Base-by-base conservation (phyloP, 2,888 invertebrate genomes). In the Crocallis elinguaria region DNA sequence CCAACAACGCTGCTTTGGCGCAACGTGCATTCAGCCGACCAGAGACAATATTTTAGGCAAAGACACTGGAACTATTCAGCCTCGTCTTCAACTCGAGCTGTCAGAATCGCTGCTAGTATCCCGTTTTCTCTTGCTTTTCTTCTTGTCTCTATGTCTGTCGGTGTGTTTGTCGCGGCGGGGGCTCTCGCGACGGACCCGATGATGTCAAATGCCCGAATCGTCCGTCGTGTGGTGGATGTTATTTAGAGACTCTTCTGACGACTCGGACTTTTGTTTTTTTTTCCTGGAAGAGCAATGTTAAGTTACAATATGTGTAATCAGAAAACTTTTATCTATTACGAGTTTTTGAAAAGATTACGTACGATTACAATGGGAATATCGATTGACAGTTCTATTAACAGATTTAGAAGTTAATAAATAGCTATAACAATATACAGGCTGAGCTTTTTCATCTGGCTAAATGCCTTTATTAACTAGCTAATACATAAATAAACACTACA, bases 191-290 rank as follows among this genome's bases (percentile, higher is more conserved):
- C 88, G 79, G 53, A 87, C 79, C 27, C 88, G 80, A 54, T 90
- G 87, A 83, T 91, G 91, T 91, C 91, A 91, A 86, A 91, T 91
- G 43, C 91, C 91, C 16, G 91, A 91, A 38, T 91, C 91, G 51
- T 91, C 91, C 0, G 91, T 91, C 1, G 91, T 91, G 41, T 90
- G 91, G 1, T 90, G 89, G 42, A 86, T 75, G 64, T 90, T 86
- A 54, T 89, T 88, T n/a, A 84, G 32, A 0, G 90, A 90, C 46
- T 88, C 90, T 49, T 86, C 84, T 0, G 90, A 90, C 0, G 86
- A 82, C n/a, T 86, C 86, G 0, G 90, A 82, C 63, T 88, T 88
- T 33, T 82, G 86, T 54, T 86, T 88, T 57, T 84, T 88, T 66
- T 86, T 90, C 3, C 82, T 86, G 69, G 2, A 75, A 75, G 12